Conservation (phyloP, 2,113 vertebrate species). For the Coturnix japonica region DNA sequence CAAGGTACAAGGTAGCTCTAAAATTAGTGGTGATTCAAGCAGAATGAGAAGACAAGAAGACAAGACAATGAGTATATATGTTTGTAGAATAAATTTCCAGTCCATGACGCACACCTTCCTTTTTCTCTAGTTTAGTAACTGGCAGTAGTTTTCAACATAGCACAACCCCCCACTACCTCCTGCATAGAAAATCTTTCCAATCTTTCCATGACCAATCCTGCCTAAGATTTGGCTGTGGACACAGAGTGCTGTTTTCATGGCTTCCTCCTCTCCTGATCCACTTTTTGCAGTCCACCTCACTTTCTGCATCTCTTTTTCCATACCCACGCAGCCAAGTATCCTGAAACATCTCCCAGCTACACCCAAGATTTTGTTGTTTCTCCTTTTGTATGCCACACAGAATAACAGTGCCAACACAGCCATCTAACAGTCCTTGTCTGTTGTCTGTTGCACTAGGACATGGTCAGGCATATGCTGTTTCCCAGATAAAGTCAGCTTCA, state of each 20-base stretch:
- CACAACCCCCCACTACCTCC: rapidly evolving
- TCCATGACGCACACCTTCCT: background rate
- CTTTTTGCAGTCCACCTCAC: background rate
- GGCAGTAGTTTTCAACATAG: background rate
- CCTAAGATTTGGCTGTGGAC: rapidly evolving
- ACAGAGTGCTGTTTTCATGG: background rate
- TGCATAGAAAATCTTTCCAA: background rate
- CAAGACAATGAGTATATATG: background rate
- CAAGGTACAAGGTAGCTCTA: background rate
- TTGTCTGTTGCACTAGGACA: rapidly evolving
- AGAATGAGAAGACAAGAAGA: background rate
- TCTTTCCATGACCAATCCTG: background rate
- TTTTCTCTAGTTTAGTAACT: background rate
- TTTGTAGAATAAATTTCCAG: background rate
- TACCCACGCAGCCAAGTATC: background rate
- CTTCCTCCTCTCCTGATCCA: background rate
- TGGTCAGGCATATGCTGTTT: background rate
- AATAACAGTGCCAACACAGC: background rate
- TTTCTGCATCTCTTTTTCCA: background rate
- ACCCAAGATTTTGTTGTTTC: rapidly evolving
- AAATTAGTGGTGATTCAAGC: background rate
- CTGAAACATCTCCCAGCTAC: rapidly evolving
- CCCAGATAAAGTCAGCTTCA: background rate
- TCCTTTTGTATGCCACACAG: background rate
- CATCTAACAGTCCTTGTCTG: rapidly evolving